phyloP scores from a whole-genome alignment of 2,888 invertebrate species.

The Xestia sexstrigata region DNA sequence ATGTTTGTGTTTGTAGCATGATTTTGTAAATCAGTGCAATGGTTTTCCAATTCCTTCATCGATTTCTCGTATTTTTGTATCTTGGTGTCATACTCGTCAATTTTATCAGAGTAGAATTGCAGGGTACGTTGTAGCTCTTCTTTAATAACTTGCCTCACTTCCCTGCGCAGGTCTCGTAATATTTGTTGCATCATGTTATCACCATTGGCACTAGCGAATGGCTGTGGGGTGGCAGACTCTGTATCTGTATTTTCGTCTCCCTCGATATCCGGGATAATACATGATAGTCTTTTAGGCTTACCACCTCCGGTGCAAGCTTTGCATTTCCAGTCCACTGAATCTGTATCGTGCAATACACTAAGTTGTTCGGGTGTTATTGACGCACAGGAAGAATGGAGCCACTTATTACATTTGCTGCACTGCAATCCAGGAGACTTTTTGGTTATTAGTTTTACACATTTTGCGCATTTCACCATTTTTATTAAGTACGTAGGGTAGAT shows the following conservation, averaged over 20 bases:
- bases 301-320: neutral
- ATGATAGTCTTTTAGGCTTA: neutral
- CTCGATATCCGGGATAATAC: neutral
- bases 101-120: neutral
- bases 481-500: too few species aligned
- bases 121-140: neutral
- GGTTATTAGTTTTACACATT: too few species aligned
- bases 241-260: neutral
- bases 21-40: neutral
- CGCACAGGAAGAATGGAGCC: too few species aligned
- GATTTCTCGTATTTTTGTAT: neutral
- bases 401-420: too few species aligned
- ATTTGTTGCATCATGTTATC: neutral
- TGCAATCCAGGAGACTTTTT: too few species aligned
- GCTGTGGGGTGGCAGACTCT: neutral
- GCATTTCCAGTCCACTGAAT: neutral
- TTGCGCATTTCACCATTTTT: too few species aligned
- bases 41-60: neutral
- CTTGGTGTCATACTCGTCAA: neutral
- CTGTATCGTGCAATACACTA: constrained; percentile 1
- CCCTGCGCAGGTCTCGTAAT: neutral
- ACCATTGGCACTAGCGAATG: neutral
- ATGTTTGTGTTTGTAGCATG: neutral
- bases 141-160: neutral
- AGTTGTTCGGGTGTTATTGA: neutral